Evolutionary conservation across 2,888 invertebrate genomes (phyloP).

Genomic region (Hemaris fuciformis): DNA sequence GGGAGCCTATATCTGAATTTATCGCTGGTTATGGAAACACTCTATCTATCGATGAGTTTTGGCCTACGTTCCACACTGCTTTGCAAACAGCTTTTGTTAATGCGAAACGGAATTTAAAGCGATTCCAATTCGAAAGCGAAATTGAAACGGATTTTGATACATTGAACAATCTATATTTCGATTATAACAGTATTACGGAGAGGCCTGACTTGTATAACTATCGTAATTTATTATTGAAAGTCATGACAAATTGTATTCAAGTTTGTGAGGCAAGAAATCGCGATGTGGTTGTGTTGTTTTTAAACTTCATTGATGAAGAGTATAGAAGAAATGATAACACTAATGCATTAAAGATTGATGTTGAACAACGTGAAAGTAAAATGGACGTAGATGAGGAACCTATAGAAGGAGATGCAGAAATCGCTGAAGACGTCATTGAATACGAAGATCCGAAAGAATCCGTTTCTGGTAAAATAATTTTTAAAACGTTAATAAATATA

Average conservation of each 20-base stretch:
- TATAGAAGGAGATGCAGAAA: conserved; percentile 46
- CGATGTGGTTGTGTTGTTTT: conserved; percentile 89
- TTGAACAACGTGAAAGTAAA: conserved; percentile 77
- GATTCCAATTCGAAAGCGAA: conserved; percentile 60
- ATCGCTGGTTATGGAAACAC: conserved; percentile 88
- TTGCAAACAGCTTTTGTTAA: conserved; percentile 77
- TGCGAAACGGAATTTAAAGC: conserved; percentile 60
- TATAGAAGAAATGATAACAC: conserved; percentile 60
- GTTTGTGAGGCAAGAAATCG: conserved; percentile 90
- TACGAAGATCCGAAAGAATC: conserved; percentile 55
- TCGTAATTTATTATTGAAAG: conserved; percentile 90
- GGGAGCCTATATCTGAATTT: conserved; percentile 91
- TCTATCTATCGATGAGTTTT: conserved; percentile 84
- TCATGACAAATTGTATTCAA: conserved; percentile 87
- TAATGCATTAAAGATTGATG: conserved; percentile 79
- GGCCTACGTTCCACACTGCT: conserved; percentile 85
- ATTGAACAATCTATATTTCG: conserved; percentile 57
- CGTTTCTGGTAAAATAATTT: conserved; percentile 66
- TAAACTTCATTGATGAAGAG: conserved; percentile 88
- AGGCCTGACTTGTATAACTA: conserved; percentile 88
- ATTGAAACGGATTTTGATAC: conserved; percentile 50
- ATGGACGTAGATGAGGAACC: conserved; percentile 57
- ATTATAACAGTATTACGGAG: conserved; percentile 70
- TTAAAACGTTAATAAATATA: conserved; percentile 83
- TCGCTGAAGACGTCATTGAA: conserved; percentile 59